Evolutionary conservation across 2,888 invertebrate genomes (phyloP), one percentile per base, ranked within the genome.

Genomic region (Stegana nigrithorax): DNA sequence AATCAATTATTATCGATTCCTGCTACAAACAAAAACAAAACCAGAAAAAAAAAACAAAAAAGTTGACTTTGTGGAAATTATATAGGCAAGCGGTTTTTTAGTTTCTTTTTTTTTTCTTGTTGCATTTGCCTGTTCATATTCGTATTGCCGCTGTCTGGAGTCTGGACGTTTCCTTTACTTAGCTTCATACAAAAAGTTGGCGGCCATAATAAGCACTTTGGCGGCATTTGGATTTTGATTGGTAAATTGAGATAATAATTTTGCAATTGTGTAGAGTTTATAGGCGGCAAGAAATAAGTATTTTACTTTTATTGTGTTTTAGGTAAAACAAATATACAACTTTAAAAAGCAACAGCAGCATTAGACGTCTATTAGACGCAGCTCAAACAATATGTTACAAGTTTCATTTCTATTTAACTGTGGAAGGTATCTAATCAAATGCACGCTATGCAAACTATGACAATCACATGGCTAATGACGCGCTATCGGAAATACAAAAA

Each of bases 1-100:
- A 83, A 83, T 82, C 83, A 82, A 82, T 82, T 83, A 82, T 83
- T 83, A 83, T 82, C 78, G 82, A 82, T 78, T 65, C 64, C 32
- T 62, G 27, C 42, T 29, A 12, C 55, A 23, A 51, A n/a, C 55
- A 21, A 10, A 6, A 27, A 50, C 32, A 47, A 45, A 36, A 53
- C 36, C 27, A 36, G 27, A 53, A 77, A 73, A n/a, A n/a, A n/a
- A n/a, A n/a, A n/a, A n/a, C n/a, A n/a, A n/a, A n/a, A 75, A 72
- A 62, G 62, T 44, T 67, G 72, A 67, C 65, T 73, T 78, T 78
- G 72, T 71, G 71, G 74, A 77, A 77, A 75, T 73, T 69, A 73
- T 77, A 72, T 45, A 45, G 36, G 26, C 39, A 58, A 45, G 66
- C 67, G 63, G 67, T n/a, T 47, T 29, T 39, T 36, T 12, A 39